These are phyloP conservation scores for Hetaerina americana DNA, from an alignment of 1,140 invertebrate genomes.

Conservation along the genomic window DNA sequence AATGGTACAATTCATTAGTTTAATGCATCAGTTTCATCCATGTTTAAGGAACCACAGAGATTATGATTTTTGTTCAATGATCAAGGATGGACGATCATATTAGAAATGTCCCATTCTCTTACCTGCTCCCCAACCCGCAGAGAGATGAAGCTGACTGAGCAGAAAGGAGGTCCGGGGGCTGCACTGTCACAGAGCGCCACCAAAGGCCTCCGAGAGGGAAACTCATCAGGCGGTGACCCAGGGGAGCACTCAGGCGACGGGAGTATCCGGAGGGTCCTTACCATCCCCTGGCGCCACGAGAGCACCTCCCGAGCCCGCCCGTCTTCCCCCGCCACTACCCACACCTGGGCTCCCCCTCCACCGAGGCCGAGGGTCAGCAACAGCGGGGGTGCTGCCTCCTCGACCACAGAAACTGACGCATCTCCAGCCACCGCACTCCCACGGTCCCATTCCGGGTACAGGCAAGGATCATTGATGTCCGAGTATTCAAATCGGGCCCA, in stretches of 20 bases:
- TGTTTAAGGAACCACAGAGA: neutral
- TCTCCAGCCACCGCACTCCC: slow-evolving; percentile 41
- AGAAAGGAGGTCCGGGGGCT: slow-evolving; percentile 66
- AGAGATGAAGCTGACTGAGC: slow-evolving; percentile 79
- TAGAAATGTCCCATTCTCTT: slow-evolving; percentile 16
- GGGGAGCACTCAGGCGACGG: slow-evolving; percentile 40
- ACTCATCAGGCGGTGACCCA: slow-evolving; percentile 31
- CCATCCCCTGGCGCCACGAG: slow-evolving; percentile 76
- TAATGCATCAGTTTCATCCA: too few relatives aligned
- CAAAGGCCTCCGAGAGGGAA: slow-evolving; percentile 64
- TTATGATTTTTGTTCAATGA: neutral
- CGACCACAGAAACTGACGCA: neutral
- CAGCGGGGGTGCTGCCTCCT: slow-evolving; percentile 50
- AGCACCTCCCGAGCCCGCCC: slow-evolving; percentile 86
- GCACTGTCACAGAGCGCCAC: slow-evolving; percentile 77
- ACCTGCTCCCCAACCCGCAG: slow-evolving; percentile 78
- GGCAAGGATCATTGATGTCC: slow-evolving; percentile 62
- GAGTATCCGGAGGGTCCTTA: slow-evolving; percentile 67
- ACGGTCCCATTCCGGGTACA: slow-evolving; percentile 41
- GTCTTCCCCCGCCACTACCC: slow-evolving; percentile 57
- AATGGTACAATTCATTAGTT: too few relatives aligned
- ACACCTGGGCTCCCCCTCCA: slow-evolving; percentile 68
- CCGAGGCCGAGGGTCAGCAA: slow-evolving; percentile 75
- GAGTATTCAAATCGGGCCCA: slow-evolving; percentile 72
- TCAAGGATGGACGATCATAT: neutral